phyloP scores from a whole-genome alignment of 2,797 vertebrate species.

The Neolamprologus multifasciatus region DNA sequence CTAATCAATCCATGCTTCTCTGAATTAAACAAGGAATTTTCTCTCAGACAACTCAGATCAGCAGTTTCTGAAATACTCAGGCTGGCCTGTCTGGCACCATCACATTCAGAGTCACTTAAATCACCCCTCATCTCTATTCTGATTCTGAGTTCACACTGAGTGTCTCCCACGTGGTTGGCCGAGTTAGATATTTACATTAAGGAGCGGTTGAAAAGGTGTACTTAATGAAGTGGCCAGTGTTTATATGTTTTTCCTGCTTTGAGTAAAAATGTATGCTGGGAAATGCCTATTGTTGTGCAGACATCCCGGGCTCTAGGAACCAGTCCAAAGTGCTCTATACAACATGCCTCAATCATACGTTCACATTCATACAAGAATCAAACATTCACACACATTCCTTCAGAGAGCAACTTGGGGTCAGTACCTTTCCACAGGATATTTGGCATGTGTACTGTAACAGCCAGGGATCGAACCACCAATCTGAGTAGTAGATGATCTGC shows the following conservation, averaged over 20 bases:
- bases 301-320: rapidly evolving
- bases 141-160: neutral
- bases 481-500: neutral
- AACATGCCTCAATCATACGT: neutral
- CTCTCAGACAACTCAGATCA: neutral
- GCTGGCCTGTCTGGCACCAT: neutral
- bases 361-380: neutral
- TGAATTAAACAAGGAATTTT: neutral
- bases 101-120: neutral
- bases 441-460: neutral
- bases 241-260: neutral
- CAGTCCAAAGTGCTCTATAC: neutral
- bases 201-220: neutral
- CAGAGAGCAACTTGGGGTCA: neutral
- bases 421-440: neutral
- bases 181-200: neutral
- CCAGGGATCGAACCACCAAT: neutral
- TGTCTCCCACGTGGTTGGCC: neutral
- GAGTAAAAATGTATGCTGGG: neutral
- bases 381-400: neutral
- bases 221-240: neutral
- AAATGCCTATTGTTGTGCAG: neutral
- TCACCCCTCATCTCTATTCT: rapidly evolving
- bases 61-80: neutral
- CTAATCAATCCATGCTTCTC: neutral